Conservation (phyloP, 1,140 invertebrate species). For the Meteorus sp. region DNA sequence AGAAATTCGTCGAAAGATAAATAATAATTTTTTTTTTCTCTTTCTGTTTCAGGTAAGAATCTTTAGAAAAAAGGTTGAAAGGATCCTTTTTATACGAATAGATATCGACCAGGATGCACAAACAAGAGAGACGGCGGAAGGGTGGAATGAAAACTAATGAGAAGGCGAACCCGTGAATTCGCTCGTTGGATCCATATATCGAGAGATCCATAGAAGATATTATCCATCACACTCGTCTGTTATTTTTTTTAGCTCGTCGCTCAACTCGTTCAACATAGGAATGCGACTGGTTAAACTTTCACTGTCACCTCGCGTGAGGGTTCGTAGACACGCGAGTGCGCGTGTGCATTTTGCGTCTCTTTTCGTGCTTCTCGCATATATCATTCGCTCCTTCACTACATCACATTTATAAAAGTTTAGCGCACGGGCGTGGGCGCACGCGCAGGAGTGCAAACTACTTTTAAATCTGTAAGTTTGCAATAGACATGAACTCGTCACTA, state of each 20-base stretch:
- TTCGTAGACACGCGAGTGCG: conserved; percentile 38
- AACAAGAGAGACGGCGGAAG: background rate
- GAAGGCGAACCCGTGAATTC: conserved; percentile 5
- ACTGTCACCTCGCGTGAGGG: conserved; percentile 45
- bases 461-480: background rate
- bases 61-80: background rate
- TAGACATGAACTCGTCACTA: conserved; percentile 1
- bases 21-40: background rate
- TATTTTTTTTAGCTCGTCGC: conserved; percentile 30
- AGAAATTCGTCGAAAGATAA: too few relatives aligned
- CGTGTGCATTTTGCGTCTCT: conserved; percentile 9
- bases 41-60: conserved; percentile 12
- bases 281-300: conserved; percentile 45
- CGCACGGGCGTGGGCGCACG: background rate
- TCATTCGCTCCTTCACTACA: background rate
- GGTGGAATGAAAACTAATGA: too few relatives aligned
- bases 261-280: conserved; percentile 35
- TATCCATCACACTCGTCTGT: conserved; percentile 26
- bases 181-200: too few relatives aligned
- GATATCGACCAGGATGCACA: too few relatives aligned
- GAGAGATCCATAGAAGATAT: conserved; percentile 7
- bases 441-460: background rate
- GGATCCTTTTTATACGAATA: background rate
- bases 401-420: background rate
- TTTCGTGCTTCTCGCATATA: too few relatives aligned